Conservation (phyloP, 1,140 invertebrate species). For the Drosophila pallidifrons region DNA sequence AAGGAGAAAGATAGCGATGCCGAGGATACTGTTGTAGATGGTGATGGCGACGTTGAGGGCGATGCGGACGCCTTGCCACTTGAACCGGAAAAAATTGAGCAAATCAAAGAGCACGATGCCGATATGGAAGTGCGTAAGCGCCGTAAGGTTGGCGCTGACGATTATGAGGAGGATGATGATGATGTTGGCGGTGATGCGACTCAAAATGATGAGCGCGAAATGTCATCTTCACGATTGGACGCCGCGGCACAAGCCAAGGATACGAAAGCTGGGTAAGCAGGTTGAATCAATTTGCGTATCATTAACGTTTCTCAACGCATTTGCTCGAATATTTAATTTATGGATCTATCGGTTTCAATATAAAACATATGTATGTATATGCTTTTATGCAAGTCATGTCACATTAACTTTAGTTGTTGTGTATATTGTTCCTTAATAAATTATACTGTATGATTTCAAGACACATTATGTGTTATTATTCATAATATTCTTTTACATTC, state of each 20-base stretch:
- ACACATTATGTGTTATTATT: slow-evolving; percentile 65
- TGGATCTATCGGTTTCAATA: slow-evolving; percentile 45
- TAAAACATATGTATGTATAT: slow-evolving; percentile 5
- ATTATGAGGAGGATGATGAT: slow-evolving; percentile 70
- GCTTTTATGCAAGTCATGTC: slow-evolving; percentile 45
- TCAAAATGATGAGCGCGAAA: background rate
- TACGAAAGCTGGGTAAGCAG: slow-evolving; percentile 76
- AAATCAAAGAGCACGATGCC: slow-evolving; percentile 81
- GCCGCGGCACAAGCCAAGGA: slow-evolving; percentile 57
- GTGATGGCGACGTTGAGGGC: slow-evolving; percentile 64
- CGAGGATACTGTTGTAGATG: slow-evolving; percentile 73
- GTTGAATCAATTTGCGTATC: slow-evolving; percentile 44
- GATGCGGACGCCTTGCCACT: slow-evolving; percentile 65
- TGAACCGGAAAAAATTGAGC: slow-evolving; percentile 81
- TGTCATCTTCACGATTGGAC: slow-evolving; percentile 4
- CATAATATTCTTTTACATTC: slow-evolving; percentile 20
- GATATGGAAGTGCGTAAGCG: slow-evolving; percentile 75
- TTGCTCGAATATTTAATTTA: slow-evolving; percentile 69
- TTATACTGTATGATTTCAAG: slow-evolving; percentile 65
- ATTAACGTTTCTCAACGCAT: slow-evolving; percentile 45
- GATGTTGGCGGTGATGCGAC: slow-evolving; percentile 32
- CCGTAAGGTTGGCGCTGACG: slow-evolving; percentile 68
- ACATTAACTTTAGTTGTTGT: slow-evolving; percentile 67
- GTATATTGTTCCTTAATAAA: slow-evolving; percentile 78
- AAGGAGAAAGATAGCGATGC: slow-evolving; percentile 91